Percentiles rank a stretch among this genome's conserved stretches.
phyloP scores from a whole-genome alignment of 2,113 vertebrate genomes.

The Potamarius usumacintae region DNA sequence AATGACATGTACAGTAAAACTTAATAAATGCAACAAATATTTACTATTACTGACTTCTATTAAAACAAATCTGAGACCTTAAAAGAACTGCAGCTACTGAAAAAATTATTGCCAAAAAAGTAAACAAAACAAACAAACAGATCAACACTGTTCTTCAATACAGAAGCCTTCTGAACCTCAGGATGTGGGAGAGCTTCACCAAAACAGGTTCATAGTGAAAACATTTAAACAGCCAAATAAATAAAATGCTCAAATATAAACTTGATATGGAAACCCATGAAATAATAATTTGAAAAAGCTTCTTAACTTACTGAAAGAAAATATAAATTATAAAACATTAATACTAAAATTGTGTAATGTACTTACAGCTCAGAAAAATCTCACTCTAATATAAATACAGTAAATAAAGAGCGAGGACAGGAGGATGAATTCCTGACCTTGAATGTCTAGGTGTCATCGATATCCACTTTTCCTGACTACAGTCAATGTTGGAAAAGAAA shows the following conservation, averaged over 20 bases:
- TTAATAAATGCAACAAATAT: not conserved
- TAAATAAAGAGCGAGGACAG: not conserved
- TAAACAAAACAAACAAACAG: not conserved
- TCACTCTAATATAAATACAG: not conserved
- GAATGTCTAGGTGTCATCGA: not conserved
- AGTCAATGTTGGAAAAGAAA: not conserved
- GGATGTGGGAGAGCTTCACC: not conserved
- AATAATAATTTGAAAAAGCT: not conserved
- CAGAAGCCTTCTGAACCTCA: not conserved
- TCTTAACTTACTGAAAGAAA: not conserved
- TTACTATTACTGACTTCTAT: not conserved
- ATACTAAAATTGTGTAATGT: too few relatives aligned
- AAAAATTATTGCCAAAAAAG: not conserved
- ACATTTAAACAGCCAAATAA: not conserved
- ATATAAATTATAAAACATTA: too few relatives aligned
- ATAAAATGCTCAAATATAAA: not conserved
- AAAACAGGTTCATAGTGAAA: not conserved
- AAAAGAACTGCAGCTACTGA: not conserved
- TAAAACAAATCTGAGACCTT: too few relatives aligned
- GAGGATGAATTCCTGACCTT: not conserved
- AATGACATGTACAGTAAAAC: not conserved
- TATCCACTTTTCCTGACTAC: slow-evolving; percentile 34
- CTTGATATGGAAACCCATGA: not conserved
- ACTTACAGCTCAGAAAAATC: not conserved
- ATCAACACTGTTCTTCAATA: not conserved